phyloP scores from a whole-genome alignment of 2,888 invertebrate genomes.

The Heliconius hortense region DNA sequence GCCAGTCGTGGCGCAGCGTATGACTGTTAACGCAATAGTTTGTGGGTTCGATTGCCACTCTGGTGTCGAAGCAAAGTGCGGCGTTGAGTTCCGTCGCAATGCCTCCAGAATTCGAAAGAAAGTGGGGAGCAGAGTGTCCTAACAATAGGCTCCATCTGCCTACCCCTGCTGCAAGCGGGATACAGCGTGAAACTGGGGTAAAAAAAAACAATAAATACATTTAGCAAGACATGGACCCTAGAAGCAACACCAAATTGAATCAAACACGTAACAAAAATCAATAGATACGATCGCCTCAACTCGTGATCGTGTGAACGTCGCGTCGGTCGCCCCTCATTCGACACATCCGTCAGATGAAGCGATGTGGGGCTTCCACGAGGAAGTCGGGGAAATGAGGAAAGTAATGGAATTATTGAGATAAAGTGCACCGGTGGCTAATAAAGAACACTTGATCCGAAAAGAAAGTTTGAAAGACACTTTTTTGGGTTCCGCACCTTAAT shows the following conservation, averaged over 20 bases:
- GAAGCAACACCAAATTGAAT: conserved; percentile 15
- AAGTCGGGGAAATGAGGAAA: conserved; percentile 15
- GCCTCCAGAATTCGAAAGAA: neutral
- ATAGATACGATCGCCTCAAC: conserved; percentile 42
- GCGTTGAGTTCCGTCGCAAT: neutral
- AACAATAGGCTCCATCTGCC: neutral
- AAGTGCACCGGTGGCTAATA: conserved; percentile 17
- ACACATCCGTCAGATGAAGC: conserved; percentile 61
- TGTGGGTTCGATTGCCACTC: no score
- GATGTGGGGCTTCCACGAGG: conserved; percentile 23
- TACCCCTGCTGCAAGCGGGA: neutral
- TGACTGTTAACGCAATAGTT: no score
- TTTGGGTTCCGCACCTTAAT: no score
- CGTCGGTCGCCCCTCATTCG: conserved; percentile 52
- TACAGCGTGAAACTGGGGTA: neutral
- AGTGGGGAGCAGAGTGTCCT: neutral
- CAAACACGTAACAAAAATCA: conserved; percentile 29
- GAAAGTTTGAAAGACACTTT: no score
- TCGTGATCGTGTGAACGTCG: conserved; percentile 61
- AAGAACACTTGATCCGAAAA: neutral
- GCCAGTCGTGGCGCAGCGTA: no score
- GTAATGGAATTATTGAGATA: conserved; percentile 22
- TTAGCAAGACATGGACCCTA: neutral
- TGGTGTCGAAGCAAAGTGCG: no score
- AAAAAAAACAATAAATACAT: neutral